A percentile compares a stretch with the other conserved stretches of the same genome.
These are phyloP conservation scores for Eublepharis macularius DNA, from an alignment of 2,113 vertebrate species.

Conservation along the genomic window DNA sequence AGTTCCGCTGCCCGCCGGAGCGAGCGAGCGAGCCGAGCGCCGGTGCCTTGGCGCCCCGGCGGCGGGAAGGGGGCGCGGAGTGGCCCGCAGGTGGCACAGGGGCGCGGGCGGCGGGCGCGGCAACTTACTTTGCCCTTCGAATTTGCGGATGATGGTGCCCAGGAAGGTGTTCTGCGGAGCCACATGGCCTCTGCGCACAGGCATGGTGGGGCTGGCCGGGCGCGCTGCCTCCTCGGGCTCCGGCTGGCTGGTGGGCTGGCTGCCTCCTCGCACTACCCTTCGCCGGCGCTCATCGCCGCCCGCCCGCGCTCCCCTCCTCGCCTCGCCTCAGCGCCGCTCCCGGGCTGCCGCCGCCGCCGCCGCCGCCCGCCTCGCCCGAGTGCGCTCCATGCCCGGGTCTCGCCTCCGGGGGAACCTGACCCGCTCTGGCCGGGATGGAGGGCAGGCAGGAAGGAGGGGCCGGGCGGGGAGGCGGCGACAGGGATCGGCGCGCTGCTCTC, in stretches of 20 bases:
- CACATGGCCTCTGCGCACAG: slow-evolving; percentile 98
- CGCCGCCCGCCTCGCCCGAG: slow-evolving; percentile 58
- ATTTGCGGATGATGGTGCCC: slow-evolving; percentile 99
- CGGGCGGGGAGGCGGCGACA: slow-evolving; percentile 54
- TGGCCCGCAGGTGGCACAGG: background rate
- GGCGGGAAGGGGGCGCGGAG: slow-evolving; percentile 13
- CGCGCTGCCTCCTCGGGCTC: slow-evolving; percentile 80
- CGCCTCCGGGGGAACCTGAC: slow-evolving; percentile 62
- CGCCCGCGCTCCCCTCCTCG: slow-evolving; percentile 58
- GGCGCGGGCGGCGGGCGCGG: slow-evolving; percentile 48
- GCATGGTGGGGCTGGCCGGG: slow-evolving; percentile 83
- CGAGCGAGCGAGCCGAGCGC: background rate
- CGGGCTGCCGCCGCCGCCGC: slow-evolving; percentile 61
- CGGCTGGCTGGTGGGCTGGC: slow-evolving; percentile 36
- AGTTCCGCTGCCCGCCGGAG: too few species aligned
- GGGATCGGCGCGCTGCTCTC: slow-evolving; percentile 2
- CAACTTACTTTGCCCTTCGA: slow-evolving; percentile 99
- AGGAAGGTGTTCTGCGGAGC: slow-evolving; percentile 98
- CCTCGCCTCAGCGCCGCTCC: slow-evolving; percentile 64
- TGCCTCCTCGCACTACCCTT: background rate
- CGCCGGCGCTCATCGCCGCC: background rate
- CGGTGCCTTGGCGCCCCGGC: slow-evolving; percentile 25
- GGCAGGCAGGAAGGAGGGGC: slow-evolving; percentile 55
- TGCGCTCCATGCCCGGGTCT: slow-evolving; percentile 68
- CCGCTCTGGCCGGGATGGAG: slow-evolving; percentile 66